Evolutionary conservation across 23 tunicate species (phyloP).

Genomic region (Phallusia fumigata): DNA sequence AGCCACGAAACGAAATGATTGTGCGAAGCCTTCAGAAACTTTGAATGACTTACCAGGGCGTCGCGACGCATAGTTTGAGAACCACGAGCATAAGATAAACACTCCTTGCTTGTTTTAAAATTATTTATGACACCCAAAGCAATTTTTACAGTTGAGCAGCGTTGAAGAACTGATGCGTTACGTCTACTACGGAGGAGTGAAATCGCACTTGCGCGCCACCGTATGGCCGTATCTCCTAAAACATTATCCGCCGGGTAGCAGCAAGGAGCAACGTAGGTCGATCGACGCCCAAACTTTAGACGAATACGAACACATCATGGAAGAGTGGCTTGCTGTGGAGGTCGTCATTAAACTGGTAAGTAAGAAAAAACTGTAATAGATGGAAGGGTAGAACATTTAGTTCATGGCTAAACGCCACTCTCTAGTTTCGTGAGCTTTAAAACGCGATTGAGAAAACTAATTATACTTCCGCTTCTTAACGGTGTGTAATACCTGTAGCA

Average conservation of each 20-base stretch:
- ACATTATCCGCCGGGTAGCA: slow-evolving; percentile 56
- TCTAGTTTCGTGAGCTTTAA: not conserved
- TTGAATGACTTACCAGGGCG: too few species aligned
- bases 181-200: slow-evolving; percentile 75
- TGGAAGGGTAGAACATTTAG: too few species aligned
- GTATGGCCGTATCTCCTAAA: slow-evolving; percentile 79
- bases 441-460: not conserved
- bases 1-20: too few species aligned
- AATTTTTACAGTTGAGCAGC: not conserved
- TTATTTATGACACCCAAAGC: too few species aligned
- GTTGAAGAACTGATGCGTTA: slow-evolving; percentile 41
- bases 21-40: too few species aligned
- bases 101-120: too few species aligned
- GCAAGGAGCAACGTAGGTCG: slow-evolving; percentile 17
- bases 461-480: too few species aligned
- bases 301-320: slow-evolving; percentile 22
- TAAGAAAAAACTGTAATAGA: too few species aligned
- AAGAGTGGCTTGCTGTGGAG: slow-evolving; percentile 49
- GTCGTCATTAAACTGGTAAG: slow-evolving; percentile 41
- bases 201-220: slow-evolving; percentile 38
- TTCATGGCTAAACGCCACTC: not conserved
- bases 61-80: too few species aligned
- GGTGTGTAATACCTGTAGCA: too few species aligned
- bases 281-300: slow-evolving; percentile 27
- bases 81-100: too few species aligned